These are phyloP conservation scores for Muscicapa striata DNA, from an alignment of 2,797 vertebrate genomes.

Conservation along the genomic window DNA sequence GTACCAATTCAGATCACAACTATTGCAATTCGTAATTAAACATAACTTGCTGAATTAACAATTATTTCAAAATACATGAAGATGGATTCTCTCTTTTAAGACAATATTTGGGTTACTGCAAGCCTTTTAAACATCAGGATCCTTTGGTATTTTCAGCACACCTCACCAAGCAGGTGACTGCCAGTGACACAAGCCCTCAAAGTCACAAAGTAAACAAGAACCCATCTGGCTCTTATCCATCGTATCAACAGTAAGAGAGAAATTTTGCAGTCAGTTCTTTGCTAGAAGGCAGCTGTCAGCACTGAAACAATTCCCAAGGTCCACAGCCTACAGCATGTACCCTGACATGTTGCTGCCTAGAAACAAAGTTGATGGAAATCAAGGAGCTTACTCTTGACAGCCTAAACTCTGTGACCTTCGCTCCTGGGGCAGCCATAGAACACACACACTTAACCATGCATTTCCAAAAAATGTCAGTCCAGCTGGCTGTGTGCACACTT, in stretches of 20 bases:
- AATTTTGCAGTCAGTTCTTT: neutral
- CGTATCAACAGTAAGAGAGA: neutral
- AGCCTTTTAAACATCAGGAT: neutral
- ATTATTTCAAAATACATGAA: neutral
- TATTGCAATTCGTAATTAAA: neutral
- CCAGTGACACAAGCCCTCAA: neutral
- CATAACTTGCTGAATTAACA: neutral
- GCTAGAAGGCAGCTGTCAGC: neutral
- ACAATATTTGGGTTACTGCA: neutral
- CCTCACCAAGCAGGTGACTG: neutral
- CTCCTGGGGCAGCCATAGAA: neutral
- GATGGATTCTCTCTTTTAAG: neutral
- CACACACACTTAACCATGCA: neutral
- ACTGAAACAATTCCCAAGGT: neutral
- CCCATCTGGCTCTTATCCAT: neutral
- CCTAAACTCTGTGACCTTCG: rapidly evolving
- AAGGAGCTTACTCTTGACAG: neutral
- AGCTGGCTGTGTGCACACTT: neutral
- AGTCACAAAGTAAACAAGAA: neutral
- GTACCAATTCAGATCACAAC: neutral
- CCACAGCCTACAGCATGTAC: neutral
- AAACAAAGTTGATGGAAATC: neutral
- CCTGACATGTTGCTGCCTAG: neutral
- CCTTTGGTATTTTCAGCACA: neutral
- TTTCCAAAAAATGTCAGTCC: neutral